Evolutionary conservation across 1,140 invertebrate genomes (phyloP), one percentile per base, ranked within the genome.

Genomic region (Plectus sambesii): DNA sequence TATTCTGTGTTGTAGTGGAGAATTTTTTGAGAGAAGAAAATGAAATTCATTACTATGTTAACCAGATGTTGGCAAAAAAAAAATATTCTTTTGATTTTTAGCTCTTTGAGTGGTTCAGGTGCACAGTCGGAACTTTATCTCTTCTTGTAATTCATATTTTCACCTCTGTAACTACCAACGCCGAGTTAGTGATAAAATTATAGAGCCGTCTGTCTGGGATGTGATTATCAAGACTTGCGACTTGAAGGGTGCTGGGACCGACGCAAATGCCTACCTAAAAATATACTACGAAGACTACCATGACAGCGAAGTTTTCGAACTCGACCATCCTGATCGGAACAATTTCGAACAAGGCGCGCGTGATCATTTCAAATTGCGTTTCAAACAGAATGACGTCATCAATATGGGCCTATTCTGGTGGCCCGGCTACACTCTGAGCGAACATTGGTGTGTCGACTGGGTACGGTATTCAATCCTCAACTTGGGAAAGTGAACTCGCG

Each of bases 391-490:
- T 25, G 53, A 55, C 29, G 27, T 55, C 5, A 46, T 55, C 3
- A 55, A 55, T 33, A 40, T 55, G 49, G 53, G 53, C 8, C 24
- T 55, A 15, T 55, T 38, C 30, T 55, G 53, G 53, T 55, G 53
- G 53, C 53, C 53, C 9, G 53, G 53, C 25, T 53, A 53, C 42
- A 53, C 30, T n/a, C 35, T 55, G 15, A 53, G 49, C 19, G 46
- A 52, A 22, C 49, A 47, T 38, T 55, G 53, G 53, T 55, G 53
- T 44, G 53, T 55, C 5, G 42, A 55, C 43, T 55, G 53, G 53
- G 53, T 55, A 42, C 47, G 35, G n/a, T n/a, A n/a, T n/a, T n/a
- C n/a, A n/a, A n/a, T n/a, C n/a, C n/a, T n/a, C n/a, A n/a, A n/a
- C n/a, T n/a, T n/a, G n/a, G n/a, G n/a, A n/a, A n/a, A n/a, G n/a